phyloP scores from a whole-genome alignment of 2,888 invertebrate genomes.

The Aplocera efformata region DNA sequence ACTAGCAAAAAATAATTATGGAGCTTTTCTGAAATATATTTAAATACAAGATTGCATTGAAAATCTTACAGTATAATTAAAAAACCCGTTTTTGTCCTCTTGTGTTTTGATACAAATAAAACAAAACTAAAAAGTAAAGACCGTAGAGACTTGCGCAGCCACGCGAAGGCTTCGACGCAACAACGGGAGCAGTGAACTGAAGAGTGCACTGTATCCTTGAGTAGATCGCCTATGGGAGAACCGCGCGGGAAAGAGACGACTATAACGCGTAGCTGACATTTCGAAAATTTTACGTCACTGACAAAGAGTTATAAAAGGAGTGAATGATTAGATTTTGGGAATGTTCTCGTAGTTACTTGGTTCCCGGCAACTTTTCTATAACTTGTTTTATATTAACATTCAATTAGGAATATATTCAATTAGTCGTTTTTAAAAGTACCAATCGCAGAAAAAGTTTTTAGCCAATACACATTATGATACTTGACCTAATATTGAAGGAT shows the following conservation, averaged over 20 bases:
- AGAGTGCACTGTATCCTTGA: constrained; percentile 71
- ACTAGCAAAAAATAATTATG: too few relatives aligned
- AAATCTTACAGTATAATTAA: too few relatives aligned
- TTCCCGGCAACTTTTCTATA: too few relatives aligned
- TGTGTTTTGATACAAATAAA: constrained; percentile 4
- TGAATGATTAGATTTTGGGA: not conserved
- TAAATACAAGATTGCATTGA: too few relatives aligned
- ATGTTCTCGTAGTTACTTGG: not conserved
- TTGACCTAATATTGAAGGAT: too few relatives aligned
- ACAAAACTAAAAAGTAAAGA: constrained; percentile 25
- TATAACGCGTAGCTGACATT: constrained; percentile 55
- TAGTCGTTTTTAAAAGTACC: too few relatives aligned
- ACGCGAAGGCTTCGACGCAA: constrained; percentile 51
- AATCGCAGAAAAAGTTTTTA: too few relatives aligned
- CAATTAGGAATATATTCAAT: too few relatives aligned
- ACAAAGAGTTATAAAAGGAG: constrained; percentile 29
- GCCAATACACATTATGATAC: too few relatives aligned
- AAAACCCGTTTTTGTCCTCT: not conserved
- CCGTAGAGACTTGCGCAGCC: constrained; percentile 23
- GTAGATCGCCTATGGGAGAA: constrained; percentile 60
- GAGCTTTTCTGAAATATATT: too few relatives aligned
- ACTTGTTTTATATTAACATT: too few relatives aligned
- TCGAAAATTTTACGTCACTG: constrained; percentile 59
- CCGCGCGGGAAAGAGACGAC: constrained; percentile 49
- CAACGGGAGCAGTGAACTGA: constrained; percentile 72